These are phyloP conservation scores for Adoxophyes honmai DNA, from an alignment of 1,140 invertebrate species.

Conservation along the genomic window DNA sequence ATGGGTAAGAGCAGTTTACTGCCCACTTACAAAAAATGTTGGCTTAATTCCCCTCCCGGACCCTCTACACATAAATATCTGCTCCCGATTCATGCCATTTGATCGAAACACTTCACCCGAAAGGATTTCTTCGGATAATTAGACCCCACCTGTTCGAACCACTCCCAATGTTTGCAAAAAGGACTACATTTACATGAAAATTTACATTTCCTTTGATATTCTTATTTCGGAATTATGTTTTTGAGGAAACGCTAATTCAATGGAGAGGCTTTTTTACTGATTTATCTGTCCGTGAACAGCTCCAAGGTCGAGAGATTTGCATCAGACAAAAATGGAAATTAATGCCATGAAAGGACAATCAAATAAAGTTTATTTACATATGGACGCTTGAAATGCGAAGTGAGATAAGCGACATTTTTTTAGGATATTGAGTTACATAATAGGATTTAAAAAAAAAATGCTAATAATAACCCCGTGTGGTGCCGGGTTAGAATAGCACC, in stretches of 20 bases:
- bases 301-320: too few species aligned
- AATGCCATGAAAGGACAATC: too few species aligned
- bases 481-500: too few species aligned
- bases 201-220: constrained; percentile 39
- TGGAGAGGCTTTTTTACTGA: constrained; percentile 20
- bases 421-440: too few species aligned
- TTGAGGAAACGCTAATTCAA: constrained; percentile 26
- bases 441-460: too few species aligned
- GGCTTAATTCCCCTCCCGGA: constrained; percentile 57
- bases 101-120: constrained; percentile 38
- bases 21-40: constrained; percentile 72
- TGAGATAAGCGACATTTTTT: too few species aligned
- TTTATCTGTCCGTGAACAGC: too few species aligned
- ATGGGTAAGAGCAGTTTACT: constrained; percentile 62
- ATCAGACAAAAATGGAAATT: too few species aligned
- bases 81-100: constrained; percentile 56
- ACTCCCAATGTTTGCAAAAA: constrained; percentile 33
- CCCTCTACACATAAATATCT: constrained; percentile 52
- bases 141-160: constrained; percentile 36
- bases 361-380: too few species aligned
- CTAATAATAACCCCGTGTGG: too few species aligned
- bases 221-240: constrained; percentile 34
- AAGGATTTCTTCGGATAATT: constrained; percentile 38
- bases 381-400: too few species aligned
- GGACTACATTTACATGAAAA: constrained; percentile 38